phyloP scores from a whole-genome alignment of 2,113 vertebrate species.

The Erinaceus europaeus region DNA sequence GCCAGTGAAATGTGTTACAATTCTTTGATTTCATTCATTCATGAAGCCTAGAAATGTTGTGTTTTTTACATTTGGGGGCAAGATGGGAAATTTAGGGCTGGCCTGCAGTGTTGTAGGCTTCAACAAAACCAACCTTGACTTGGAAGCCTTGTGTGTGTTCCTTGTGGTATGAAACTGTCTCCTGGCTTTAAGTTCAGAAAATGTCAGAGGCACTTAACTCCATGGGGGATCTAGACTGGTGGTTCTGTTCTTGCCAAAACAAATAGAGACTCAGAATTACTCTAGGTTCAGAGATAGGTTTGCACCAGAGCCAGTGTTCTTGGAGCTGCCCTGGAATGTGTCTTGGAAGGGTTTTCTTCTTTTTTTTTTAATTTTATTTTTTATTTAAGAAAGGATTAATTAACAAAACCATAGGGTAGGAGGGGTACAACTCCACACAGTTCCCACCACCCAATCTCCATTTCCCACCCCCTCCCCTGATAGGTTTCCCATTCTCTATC shows the following conservation, averaged over 20 bases:
- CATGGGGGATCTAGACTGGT: neutral
- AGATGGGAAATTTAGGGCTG: neutral
- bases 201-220: neutral
- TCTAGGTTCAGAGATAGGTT: neutral
- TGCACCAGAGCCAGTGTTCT: neutral
- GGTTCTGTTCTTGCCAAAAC: neutral
- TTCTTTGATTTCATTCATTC: neutral
- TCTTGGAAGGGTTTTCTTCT: neutral
- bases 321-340: neutral
- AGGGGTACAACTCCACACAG: too few relatives aligned
- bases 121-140: neutral
- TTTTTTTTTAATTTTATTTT: too few relatives aligned
- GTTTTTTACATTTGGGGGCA: neutral
- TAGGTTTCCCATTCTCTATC: too few relatives aligned
- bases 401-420: too few relatives aligned
- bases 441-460: too few relatives aligned
- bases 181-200: conserved; percentile 13
- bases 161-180: neutral
- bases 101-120: neutral
- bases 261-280: neutral
- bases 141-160: neutral
- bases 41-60: neutral
- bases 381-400: too few relatives aligned
- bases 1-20: neutral
- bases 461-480: too few relatives aligned